A percentile compares a stretch with the other conserved stretches of the same genome.
Conservation (phyloP, 35 echinoderm and acorn worm genomes). For the Antedon bifida region DNA sequence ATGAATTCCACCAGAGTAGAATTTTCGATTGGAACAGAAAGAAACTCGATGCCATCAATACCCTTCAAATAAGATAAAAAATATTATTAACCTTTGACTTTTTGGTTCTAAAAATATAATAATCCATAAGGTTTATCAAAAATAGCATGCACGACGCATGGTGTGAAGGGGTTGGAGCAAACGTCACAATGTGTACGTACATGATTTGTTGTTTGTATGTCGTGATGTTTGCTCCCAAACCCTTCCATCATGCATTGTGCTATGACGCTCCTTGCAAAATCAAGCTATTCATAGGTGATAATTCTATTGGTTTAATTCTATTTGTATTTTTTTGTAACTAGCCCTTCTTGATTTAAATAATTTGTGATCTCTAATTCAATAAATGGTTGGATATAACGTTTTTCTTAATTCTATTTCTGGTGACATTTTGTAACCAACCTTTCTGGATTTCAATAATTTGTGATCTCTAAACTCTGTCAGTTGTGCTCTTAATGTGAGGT, state of each 20-base stretch:
- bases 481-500: constrained; percentile 76
- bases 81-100: background rate
- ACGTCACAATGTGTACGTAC: no score
- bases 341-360: no score
- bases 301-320: no score
- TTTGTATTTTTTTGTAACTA: no score
- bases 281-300: no score
- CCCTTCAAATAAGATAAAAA: constrained; percentile 32
- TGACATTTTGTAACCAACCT: constrained; percentile 44
- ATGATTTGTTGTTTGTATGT: no score
- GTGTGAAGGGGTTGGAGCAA: background rate
- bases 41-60: constrained; percentile 66
- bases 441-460: constrained; percentile 67
- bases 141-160: no score
- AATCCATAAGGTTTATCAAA: background rate
- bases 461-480: constrained; percentile 95
- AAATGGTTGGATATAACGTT: no score
- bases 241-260: no score
- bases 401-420: no score
- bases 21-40: constrained; percentile 53
- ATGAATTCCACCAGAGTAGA: constrained; percentile 51
- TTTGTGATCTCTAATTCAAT: background rate
- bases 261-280: no score
- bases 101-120: background rate
- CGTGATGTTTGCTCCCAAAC: no score